Evolutionary conservation across 2,797 vertebrate genomes (phyloP), one percentile per base, ranked within the genome.

Genomic region (Anableps anableps): DNA sequence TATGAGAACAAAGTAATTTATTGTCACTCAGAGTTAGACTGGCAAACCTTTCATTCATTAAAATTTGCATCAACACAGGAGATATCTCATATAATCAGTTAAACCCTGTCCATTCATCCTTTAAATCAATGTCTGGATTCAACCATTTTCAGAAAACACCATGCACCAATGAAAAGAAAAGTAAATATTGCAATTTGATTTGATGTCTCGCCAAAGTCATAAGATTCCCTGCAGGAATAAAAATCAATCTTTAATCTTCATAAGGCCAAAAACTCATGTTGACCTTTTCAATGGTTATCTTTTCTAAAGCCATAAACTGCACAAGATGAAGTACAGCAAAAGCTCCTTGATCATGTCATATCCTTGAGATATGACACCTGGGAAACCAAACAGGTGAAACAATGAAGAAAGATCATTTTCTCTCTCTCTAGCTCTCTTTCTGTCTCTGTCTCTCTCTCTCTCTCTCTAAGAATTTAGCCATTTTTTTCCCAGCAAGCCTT

Each of bases 301-400:
- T 83, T 83, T 60, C 50, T 82, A 79, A 85, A 82, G 80, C 26
- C 2, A 83, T 55, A 81, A 86, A 83, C 71, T 70, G 10, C 50
- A 62, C 70, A 50, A 48, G 50, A 82, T 53, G 51, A 80, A 74
- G 62, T 79, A 29, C 23, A 78, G 80, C 76, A 73, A 83, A 66
- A 34, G 36, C 53, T 34, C 85, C 16, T 11, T 75, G 64, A 76
- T 17, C 58, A 80, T 72, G 85, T 50, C 53, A 31, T 72, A 68
- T 41, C 11, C n/a, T n/a, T n/a, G n/a, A 13, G 45, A n/a, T 8
- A 10, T 86, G 75, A 80, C 80, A 85, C 90, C 90, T 91, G 88
- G 87, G 91, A 92, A 93, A 88, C 83, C 86, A 90, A 93, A 84
- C 85, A 89, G 88, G 88, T 92, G 75, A 87, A 77, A 83, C 53